Conservation (phyloP, 2,113 vertebrate species). For the Dryoscopus gambensis region DNA sequence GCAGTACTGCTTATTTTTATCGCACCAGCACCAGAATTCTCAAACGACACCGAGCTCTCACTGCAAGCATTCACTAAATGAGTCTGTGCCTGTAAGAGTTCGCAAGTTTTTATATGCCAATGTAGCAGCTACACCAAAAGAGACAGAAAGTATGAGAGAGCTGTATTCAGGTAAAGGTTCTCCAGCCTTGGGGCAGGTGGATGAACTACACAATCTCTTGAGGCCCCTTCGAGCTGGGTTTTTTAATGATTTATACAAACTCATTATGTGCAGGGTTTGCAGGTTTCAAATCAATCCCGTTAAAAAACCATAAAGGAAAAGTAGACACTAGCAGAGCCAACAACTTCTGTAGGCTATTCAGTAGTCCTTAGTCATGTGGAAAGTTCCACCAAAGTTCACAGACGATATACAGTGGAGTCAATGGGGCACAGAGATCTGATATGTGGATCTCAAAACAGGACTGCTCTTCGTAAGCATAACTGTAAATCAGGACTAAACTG, state of each 20-base stretch:
- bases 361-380: conserved; percentile 60
- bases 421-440: conserved; percentile 62
- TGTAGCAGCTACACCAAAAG: background rate
- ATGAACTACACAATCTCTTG: background rate
- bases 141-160: background rate
- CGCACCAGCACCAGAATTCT: background rate
- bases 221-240: background rate
- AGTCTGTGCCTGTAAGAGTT: background rate
- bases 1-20: background rate
- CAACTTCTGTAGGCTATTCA: conserved; percentile 56
- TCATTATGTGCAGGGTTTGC: conserved; percentile 37
- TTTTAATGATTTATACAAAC: conserved; percentile 26
- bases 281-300: conserved; percentile 47
- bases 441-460: conserved; percentile 56
- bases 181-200: background rate
- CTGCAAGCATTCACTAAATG: background rate
- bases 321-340: conserved; percentile 49
- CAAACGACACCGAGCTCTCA: background rate
- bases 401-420: conserved; percentile 56
- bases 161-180: background rate
- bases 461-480: conserved; percentile 50
- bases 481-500: conserved; percentile 52
- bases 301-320: conserved; percentile 50
- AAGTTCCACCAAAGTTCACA: conserved; percentile 59
- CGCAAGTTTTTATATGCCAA: background rate